Evolutionary conservation across 2,888 invertebrate species (phyloP).

Genomic region (Xestobium rufovillosum): DNA sequence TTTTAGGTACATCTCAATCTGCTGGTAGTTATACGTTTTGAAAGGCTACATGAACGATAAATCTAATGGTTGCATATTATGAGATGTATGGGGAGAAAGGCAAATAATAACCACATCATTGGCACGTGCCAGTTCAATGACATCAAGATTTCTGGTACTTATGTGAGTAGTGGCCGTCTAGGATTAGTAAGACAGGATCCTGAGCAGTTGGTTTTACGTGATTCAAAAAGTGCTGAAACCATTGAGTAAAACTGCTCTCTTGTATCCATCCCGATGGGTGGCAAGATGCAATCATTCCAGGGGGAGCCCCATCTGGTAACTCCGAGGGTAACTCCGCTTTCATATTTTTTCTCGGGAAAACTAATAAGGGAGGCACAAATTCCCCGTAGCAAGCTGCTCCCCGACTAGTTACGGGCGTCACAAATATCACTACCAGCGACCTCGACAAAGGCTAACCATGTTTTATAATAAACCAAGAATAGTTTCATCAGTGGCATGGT

Average conservation of each 20-base stretch:
- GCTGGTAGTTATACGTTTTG: slow-evolving; percentile 12
- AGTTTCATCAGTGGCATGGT: too few relatives aligned
- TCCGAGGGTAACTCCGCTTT: too few relatives aligned
- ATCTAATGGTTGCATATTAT: slow-evolving; percentile 19
- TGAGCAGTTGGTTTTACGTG: slow-evolving; percentile 16
- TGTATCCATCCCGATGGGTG: slow-evolving; percentile 23
- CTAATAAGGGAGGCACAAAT: too few relatives aligned
- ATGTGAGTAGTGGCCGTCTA: slow-evolving; percentile 19
- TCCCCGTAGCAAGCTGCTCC: too few relatives aligned
- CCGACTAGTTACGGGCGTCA: too few relatives aligned
- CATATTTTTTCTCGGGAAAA: slow-evolving; percentile 30
- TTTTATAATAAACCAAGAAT: too few relatives aligned
- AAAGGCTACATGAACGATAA: slow-evolving; percentile 16
- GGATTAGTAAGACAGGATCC: slow-evolving; percentile 20
- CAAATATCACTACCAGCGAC: too few relatives aligned
- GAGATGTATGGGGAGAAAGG: slow-evolving; percentile 31
- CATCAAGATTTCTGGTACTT: slow-evolving; percentile 18
- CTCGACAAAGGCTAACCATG: too few relatives aligned
- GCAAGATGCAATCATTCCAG: slow-evolving; percentile 26
- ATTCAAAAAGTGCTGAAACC: slow-evolving; percentile 20
- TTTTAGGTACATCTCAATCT: slow-evolving; percentile 10
- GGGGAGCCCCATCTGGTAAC: slow-evolving; percentile 31
- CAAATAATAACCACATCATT: slow-evolving; percentile 29
- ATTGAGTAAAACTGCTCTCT: slow-evolving; percentile 19
- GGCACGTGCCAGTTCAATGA: slow-evolving; percentile 15